phyloP scores from a whole-genome alignment of 2,113 vertebrate genomes.

The Dipodomys ordii region DNA sequence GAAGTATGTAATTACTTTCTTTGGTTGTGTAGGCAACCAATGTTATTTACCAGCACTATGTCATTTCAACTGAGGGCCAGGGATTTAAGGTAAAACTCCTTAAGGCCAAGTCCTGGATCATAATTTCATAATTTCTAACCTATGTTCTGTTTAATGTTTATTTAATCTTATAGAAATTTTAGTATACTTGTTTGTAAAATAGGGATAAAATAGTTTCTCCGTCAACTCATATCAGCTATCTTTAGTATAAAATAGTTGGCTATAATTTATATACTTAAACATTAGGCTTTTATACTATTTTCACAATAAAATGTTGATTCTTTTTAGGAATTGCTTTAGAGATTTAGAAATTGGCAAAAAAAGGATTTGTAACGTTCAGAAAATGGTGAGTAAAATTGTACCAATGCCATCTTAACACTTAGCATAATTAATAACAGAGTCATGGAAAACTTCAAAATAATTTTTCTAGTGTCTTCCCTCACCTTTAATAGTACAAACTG shows the following conservation, averaged over 20 bases:
- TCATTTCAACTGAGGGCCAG: background rate
- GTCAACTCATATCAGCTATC: conserved; percentile 10
- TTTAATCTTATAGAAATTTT: background rate
- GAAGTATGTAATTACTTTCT: background rate
- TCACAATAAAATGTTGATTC: background rate
- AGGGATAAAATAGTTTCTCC: background rate
- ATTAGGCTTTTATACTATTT: conserved; percentile 2
- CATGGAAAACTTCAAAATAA: background rate
- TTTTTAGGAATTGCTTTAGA: background rate
- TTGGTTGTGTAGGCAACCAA: background rate
- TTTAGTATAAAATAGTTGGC: background rate
- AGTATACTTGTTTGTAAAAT: background rate
- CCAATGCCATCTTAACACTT: background rate
- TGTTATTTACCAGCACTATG: background rate
- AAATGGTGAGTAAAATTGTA: conserved; percentile 16
- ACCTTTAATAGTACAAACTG: background rate
- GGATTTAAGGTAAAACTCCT: background rate
- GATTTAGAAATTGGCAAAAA: background rate
- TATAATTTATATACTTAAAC: background rate
- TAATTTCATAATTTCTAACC: background rate
- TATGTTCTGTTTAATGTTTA: background rate
- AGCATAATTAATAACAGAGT: background rate
- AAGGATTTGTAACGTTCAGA: background rate
- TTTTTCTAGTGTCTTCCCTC: background rate
- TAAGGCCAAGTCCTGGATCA: background rate